Base-by-base conservation (phyloP, 2,888 invertebrate genomes). In the Priocnemis perturbator region DNA sequence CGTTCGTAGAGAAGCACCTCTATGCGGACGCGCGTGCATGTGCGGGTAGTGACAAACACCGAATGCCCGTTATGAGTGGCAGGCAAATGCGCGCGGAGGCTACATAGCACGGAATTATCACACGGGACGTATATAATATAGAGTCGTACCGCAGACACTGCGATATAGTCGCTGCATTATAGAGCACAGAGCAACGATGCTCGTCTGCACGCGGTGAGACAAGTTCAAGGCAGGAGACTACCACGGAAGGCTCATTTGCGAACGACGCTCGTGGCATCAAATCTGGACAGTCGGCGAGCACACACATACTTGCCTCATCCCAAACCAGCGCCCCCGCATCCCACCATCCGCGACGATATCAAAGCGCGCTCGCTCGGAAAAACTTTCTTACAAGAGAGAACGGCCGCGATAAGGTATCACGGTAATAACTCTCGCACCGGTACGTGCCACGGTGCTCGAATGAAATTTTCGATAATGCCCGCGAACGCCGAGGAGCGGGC, bases 391-490 rank as follows among this genome's bases (percentile, higher is more conserved):
- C n/a, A n/a, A 50, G 50, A 19, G n/a, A n/a, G 19, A 59, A 7
- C 55, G 47, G 15, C 14, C n/a, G 9, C 64, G 60, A 79, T 71
- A 68, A 60, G 64, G 37, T 64, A 62, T 67, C 66, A 53, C 64
- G 62, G 64, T 64, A 71, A 78, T 76, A 78, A 79, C 60, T 69
- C 71, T 53, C 11, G 59, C 48, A 15, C 57, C 57, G 57, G 44
- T 17, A 23, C 26, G 47, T 44, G 44, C n/a, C 55, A 52, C 60
- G 57, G 7, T 47, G 60, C 45, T 57, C 50, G 23, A 47, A 59
- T 30, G 55, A 73, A 73, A 73, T 70, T 37, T 73, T 70, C 60
- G 68, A 70, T 73, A 73, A 69, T 37, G 62, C 62, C 55, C 17
- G 17, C 19, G n/a, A n/a, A 23, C 47, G 50, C 21, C 20, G 4